Evolutionary conservation across 2,888 invertebrate species (phyloP).

Genomic region (Zonitis immaculata): DNA sequence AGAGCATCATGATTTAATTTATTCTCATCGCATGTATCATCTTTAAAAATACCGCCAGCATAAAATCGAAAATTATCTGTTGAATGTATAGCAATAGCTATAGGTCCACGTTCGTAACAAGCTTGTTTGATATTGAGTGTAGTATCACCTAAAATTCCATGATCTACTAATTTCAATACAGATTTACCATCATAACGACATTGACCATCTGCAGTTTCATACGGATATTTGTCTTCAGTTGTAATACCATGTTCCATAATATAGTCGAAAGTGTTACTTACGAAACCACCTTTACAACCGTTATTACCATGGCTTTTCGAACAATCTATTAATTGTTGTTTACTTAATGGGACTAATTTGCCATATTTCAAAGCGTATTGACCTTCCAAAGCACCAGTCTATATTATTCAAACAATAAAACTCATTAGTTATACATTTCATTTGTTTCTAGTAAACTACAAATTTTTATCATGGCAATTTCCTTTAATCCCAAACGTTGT

Average conservation of each 20-base stretch:
- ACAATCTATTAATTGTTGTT: too few species aligned
- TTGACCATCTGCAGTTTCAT: constrained; percentile 13
- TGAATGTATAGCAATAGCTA: constrained; percentile 84
- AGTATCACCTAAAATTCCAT: neutral
- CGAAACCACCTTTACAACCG: constrained; percentile 24
- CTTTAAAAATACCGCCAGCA: constrained; percentile 69
- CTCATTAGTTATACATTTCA: too few species aligned
- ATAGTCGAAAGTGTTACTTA: constrained; percentile 24
- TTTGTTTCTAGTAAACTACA: too few species aligned
- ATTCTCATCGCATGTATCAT: constrained; percentile 61
- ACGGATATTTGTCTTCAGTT: constrained; percentile 25
- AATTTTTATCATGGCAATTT: too few species aligned
- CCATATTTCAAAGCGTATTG: too few species aligned
- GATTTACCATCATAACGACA: constrained; percentile 7
- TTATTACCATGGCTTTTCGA: neutral
- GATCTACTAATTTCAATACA: neutral
- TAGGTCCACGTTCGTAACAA: constrained; percentile 75
- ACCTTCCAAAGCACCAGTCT: too few species aligned
- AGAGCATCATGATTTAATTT: constrained; percentile 76
- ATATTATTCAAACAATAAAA: too few species aligned
- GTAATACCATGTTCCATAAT: constrained; percentile 23
- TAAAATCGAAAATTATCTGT: constrained; percentile 69
- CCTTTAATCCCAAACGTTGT: too few species aligned
- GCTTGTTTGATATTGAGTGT: neutral
- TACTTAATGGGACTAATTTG: too few species aligned